A percentile compares a stretch with the other conserved stretches of the same genome.
These are phyloP conservation scores for Parapristionchus giblindavisi DNA, from an alignment of 2,888 invertebrate species.

Conservation along the genomic window DNA sequence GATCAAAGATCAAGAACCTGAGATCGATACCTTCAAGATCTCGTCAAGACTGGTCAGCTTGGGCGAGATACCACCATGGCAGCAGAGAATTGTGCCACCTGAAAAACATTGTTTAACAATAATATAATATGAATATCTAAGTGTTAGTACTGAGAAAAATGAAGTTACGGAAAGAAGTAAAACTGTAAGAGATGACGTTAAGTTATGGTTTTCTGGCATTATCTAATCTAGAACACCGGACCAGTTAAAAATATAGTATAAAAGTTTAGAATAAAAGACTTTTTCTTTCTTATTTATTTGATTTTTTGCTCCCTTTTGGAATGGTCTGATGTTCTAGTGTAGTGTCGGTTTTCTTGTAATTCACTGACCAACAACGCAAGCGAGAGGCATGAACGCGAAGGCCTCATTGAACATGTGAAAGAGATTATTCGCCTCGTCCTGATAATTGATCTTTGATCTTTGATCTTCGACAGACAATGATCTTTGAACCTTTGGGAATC, in stretches of 20 bases:
- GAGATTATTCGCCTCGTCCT: background rate
- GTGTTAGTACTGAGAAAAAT: background rate
- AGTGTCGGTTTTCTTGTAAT: background rate
- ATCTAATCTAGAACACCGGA: too few relatives aligned
- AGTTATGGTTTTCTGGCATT: too few relatives aligned
- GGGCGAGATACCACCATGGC: constrained; percentile 26
- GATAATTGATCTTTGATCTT: constrained; percentile 2
- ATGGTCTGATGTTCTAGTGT: too few relatives aligned
- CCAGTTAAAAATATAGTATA: too few relatives aligned
- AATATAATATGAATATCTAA: background rate
- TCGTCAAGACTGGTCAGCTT: background rate
- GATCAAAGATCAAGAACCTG: background rate
- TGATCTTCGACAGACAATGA: background rate
- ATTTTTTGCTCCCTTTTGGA: too few relatives aligned
- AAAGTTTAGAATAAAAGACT: too few relatives aligned
- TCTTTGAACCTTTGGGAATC: constrained; percentile 9
- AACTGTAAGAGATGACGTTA: too few relatives aligned
- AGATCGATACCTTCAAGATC: background rate
- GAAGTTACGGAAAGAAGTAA: too few relatives aligned
- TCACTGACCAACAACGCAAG: background rate
- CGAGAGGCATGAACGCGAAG: constrained; percentile 8
- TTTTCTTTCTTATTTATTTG: too few relatives aligned
- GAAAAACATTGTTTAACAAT: background rate
- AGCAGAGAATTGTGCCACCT: constrained; percentile 4
- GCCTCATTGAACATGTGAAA: constrained; percentile 15